Base-by-base conservation (phyloP, 2,888 invertebrate species). In the Temnothorax rugatulus region DNA sequence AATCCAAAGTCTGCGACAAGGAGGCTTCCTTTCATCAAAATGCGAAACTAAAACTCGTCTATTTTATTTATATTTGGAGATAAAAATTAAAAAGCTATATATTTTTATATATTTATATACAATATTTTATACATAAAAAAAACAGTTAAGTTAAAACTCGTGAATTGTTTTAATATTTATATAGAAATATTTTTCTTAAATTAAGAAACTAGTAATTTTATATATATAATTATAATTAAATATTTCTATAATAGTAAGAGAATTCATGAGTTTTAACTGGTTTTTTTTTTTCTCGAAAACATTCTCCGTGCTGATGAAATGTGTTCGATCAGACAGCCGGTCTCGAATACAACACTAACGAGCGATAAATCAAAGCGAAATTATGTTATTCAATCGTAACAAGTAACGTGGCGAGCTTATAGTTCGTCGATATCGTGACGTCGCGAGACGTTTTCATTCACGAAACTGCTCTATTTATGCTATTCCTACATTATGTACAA, bases 401-500 rank as follows among this genome's bases (percentile, higher is more conserved):
- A 61, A 38, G 13, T 64, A 38, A 64, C 64, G 38, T 25, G 9
- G 1, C 15, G 11, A 63, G 25, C 47, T 75, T n/a, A 63, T n/a
- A 63, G 2, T 52, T 52, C 15, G 8, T 1, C 8, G 41, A 29
- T 50, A 64, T 52, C 18, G 50, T 54, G 41, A 77, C n/a, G n/a
- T n/a, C 29, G 77, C 29, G 44, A 11, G 18, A 64, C 5, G 8
- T 15, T 79, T 79, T 79, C 57, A 79, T 69, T 79, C 69, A 69
- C 44, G 18, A 79, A 69, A 57, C 44, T 34, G 57, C 44, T 29
- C 57, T 54, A 77, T 77, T 77, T 77, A 57, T 44, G 54, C 29
- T 44, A 68, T 50, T 69, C 15, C 11, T 57, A 69, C 64, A 76
- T 76, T 76, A 76, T 76, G n/a, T n/a, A 18, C 21, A 63, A 63